Evolutionary conservation across 2,888 invertebrate species (phyloP), one percentile per base, ranked within the genome.

Genomic region (Orthosia gracilis): DNA sequence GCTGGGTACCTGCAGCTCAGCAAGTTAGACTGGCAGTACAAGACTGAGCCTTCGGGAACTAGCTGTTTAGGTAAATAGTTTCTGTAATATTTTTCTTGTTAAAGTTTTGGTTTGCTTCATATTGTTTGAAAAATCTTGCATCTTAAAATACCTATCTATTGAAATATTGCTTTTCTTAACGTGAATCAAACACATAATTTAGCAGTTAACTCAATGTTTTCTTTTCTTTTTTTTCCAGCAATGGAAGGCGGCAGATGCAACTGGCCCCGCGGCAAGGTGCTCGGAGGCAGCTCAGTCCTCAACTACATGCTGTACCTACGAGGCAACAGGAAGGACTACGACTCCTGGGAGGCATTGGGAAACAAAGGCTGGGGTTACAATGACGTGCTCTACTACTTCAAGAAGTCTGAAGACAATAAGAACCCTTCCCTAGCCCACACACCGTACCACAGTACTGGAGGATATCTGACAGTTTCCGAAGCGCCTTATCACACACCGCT

Each of bases 251-350:
- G 98, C 12, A 97, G 98, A 49, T 99, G 98, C 92, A 99, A 98
- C 93, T 99, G 98, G 99, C 98, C 98, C 0, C 96, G 99, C 26
- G 99, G 99, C 1, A 99, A 99, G 93, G 98, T 99, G 0, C 96
- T 99, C 3, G 99, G 99, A 0, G 99, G 99, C 0, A 98, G 98
- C 18, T 98, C 98, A 52, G 98, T 99, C 0, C 96, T 99, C 0
- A 99, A 99, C 93, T 98, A 98, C 93, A 99, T 99, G 99, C 95
- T 99, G 0, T 99, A 99, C 89, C 94, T 99, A 5, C 96, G 99
- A 72, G 99, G 99, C 0, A 99, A 99, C 91, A 98, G 97, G 85
- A 97, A 97, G 84, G 99, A 99, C 92, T 99, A 99, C 93, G 98
- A 99, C 91, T 95, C 96, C 0, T 99, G 99, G 99, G 99, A 99